These are phyloP conservation scores for Heloderma charlesbogerti DNA, from an alignment of 2,113 vertebrate genomes.

Conservation along the genomic window DNA sequence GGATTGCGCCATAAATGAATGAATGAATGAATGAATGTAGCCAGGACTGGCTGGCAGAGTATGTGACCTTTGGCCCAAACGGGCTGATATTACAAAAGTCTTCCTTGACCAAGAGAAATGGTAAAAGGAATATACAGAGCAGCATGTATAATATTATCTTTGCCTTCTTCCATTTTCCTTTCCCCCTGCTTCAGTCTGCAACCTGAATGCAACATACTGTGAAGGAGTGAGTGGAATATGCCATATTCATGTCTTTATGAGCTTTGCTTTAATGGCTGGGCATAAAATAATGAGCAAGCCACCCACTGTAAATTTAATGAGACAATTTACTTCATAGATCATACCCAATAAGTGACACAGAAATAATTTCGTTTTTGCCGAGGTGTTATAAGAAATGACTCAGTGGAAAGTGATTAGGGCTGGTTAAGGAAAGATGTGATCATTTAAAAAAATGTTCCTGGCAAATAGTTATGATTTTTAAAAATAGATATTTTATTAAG, in stretches of 20 bases:
- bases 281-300: constrained; percentile 6
- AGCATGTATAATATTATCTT: constrained; percentile 1
- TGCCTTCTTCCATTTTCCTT: background rate
- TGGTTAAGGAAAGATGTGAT: background rate
- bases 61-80: background rate
- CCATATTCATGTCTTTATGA: constrained; percentile 8
- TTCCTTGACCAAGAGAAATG: background rate
- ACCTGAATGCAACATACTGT: background rate
- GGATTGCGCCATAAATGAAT: no score
- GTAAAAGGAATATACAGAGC: background rate
- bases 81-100: background rate
- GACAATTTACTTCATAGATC: fast-evolving
- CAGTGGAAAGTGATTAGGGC: background rate
- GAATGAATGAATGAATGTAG: no score
- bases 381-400: background rate
- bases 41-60: background rate
- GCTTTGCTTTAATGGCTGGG: constrained; percentile 11
- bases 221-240: constrained; percentile 23
- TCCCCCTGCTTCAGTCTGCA: constrained; percentile 14
- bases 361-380: background rate
- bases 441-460: background rate
- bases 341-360: background rate
- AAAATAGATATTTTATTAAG: background rate
- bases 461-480: background rate
- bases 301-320: constrained; percentile 30